A percentile compares a stretch with the other conserved stretches of the same genome.
These are phyloP conservation scores for Salvator merianae DNA, from an alignment of 2,113 vertebrate species.

Conservation along the genomic window DNA sequence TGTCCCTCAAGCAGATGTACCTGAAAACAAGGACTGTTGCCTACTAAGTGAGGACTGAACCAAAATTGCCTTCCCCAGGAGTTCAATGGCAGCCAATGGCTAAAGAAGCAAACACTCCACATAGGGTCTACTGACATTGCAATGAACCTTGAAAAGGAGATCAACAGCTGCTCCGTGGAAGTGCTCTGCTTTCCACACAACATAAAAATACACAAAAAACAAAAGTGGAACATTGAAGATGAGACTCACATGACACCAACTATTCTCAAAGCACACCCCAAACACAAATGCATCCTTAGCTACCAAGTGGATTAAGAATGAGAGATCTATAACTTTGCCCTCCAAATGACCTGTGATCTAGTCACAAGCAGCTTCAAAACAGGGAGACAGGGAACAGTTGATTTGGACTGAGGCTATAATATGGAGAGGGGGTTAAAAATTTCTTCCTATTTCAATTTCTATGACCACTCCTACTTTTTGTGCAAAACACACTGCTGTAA, in stretches of 20 bases:
- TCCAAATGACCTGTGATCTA: not conserved
- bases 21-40: not conserved
- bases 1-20: not conserved
- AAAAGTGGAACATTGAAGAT: not conserved
- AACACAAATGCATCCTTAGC: not conserved
- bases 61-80: not conserved
- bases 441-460: not conserved
- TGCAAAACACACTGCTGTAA: not conserved
- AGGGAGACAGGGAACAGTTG: not conserved
- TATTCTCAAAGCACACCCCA: not conserved
- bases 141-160: not conserved
- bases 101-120: too few relatives aligned
- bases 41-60: not conserved
- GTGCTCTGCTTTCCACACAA: not conserved
- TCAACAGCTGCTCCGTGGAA: not conserved
- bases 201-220: not conserved
- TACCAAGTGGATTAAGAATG: not conserved
- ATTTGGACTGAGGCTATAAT: not conserved
- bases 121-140: too few relatives aligned
- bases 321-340: not conserved
- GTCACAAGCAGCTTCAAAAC: not conserved
- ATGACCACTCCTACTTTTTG: too few relatives aligned
- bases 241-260: not conserved
- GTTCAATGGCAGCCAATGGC: not conserved
- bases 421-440: not conserved